A percentile compares a stretch with the other conserved stretches of the same genome.
phyloP scores from a whole-genome alignment of 2,888 invertebrate species.

The Metallyticus violacea region DNA sequence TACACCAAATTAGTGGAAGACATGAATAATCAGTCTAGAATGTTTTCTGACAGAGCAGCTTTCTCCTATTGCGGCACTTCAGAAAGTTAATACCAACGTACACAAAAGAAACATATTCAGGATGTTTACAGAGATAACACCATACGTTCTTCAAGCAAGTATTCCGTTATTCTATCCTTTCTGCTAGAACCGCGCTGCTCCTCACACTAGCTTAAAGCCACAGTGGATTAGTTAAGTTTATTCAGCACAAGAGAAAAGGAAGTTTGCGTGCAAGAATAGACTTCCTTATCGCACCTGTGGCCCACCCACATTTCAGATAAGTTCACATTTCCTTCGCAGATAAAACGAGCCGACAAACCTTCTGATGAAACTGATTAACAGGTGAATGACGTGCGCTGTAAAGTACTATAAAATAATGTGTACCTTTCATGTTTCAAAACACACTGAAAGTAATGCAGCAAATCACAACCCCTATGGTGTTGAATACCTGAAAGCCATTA shows the following conservation, averaged over 20 bases:
- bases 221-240: neutral
- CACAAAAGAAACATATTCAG: neutral
- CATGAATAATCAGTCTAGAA: neutral
- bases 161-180: neutral
- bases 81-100: neutral
- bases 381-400: neutral
- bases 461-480: too few species aligned
- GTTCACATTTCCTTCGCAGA: neutral
- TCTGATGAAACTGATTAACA: neutral
- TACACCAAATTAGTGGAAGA: too few species aligned
- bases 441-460: too few species aligned
- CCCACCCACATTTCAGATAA: neutral
- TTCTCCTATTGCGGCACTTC: neutral
- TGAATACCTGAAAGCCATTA: too few species aligned
- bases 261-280: neutral
- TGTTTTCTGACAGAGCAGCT: neutral
- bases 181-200: neutral
- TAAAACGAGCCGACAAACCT: neutral
- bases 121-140: neutral
- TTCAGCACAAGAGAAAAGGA: neutral
- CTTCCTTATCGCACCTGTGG: neutral
- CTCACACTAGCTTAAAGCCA: neutral
- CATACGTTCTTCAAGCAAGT: neutral
- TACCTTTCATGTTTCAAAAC: too few species aligned
- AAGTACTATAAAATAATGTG: neutral